phyloP scores from a whole-genome alignment of 1,140 invertebrate species.

The Semibalanus balanoides region DNA sequence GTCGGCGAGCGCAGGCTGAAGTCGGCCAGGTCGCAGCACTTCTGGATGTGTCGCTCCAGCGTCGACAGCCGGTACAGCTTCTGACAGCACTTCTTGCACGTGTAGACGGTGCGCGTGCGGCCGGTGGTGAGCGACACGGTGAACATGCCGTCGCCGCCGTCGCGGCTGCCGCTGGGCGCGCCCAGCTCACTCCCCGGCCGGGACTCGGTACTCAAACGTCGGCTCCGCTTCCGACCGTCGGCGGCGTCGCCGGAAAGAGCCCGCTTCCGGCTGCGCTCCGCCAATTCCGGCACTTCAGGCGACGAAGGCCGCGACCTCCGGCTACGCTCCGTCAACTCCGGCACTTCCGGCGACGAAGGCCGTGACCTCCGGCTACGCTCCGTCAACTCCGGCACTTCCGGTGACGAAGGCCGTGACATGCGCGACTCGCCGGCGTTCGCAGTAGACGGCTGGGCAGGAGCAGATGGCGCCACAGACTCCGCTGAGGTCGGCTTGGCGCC shows the following conservation, averaged over 20 bases:
- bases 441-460: too few species aligned
- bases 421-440: background rate
- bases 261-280: background rate
- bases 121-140: constrained; percentile 1
- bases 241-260: background rate
- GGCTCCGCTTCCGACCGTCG: background rate
- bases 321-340: too few species aligned
- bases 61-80: background rate
- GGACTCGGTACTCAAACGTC: background rate
- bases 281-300: too few species aligned
- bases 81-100: constrained; percentile 1
- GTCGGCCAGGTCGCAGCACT: background rate
- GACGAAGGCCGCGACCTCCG: too few species aligned
- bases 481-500: background rate
- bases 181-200: background rate
- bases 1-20: background rate
- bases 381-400: too few species aligned
- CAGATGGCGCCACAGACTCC: background rate
- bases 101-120: constrained; percentile 4
- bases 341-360: too few species aligned
- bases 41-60: constrained; percentile 4
- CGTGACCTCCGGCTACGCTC: too few species aligned
- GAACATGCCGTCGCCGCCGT: background rate
- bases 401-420: too few species aligned
- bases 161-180: too few species aligned